phyloP scores from a whole-genome alignment of 1,140 invertebrate species.

The Camponotus pennsylvanicus region DNA sequence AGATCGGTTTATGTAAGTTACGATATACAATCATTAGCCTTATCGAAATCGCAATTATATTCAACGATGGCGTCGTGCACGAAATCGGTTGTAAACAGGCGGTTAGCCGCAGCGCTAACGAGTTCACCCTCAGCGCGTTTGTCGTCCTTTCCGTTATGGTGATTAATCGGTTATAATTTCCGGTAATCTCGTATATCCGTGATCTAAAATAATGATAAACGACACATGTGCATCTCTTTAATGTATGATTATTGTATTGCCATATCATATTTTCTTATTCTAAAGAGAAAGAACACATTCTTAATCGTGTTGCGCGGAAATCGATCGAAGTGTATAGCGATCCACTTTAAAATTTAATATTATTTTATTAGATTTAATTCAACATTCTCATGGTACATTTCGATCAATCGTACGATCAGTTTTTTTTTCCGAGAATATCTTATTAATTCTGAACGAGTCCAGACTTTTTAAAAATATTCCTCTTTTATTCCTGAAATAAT shows the following conservation, averaged over 20 bases:
- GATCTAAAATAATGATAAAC: conserved; percentile 44
- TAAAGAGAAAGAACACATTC: no score
- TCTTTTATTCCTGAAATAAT: conserved; percentile 13
- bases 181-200: conserved; percentile 57
- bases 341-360: background rate
- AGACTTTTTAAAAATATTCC: background rate
- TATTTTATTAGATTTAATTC: conserved; percentile 20
- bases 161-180: conserved; percentile 72
- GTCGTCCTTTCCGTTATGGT: conserved; percentile 45
- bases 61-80: background rate
- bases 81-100: conserved; percentile 70
- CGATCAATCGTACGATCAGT: background rate
- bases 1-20: conserved; percentile 31
- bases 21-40: conserved; percentile 61
- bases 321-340: background rate
- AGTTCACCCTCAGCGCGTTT: conserved; percentile 68
- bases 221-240: background rate
- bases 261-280: background rate
- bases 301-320: background rate
- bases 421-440: background rate
- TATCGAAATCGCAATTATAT: conserved; percentile 64
- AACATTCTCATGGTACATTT: background rate
- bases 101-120: conserved; percentile 74
- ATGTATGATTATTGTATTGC: background rate
- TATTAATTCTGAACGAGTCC: background rate